Evolutionary conservation across 2,888 invertebrate genomes (phyloP), one percentile per base, ranked within the genome.

Genomic region (Patella pellucida): DNA sequence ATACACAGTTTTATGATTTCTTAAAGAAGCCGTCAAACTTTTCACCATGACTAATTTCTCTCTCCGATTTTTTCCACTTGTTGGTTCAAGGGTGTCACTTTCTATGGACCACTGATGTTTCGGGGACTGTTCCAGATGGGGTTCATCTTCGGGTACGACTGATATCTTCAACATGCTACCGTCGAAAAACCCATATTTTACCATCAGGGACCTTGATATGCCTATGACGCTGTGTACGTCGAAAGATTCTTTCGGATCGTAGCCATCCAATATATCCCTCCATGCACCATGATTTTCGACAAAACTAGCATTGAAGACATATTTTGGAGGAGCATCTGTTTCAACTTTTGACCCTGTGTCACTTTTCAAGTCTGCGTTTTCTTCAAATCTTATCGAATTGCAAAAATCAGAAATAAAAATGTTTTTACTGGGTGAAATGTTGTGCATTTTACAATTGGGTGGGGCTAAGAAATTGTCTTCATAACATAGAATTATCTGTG

Each of bases 171-270:
- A 81, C 76, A 85, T 80, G 68, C 85, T 86, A 62, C 87, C 85
- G 74, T 88, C 87, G 79, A 86, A 85, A 62, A 88, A 78, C 3
- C 86, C 85, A 77, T 84, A 79, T 56, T 84, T 82, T 27, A 83
- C 70, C 86, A 88, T 86, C 11, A 83, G 77, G 41, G 83, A 82
- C 68, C 84, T 81, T 0, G 87, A 83, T 83, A 88, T 84, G 31
- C 88, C 87, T 68, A 87, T 79, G 72, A 85, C 83, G 70, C 85
- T 85, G 62, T 85, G 78, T 9, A 85, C 81, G 76, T 87, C 88
- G 78, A 86, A 84, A 50, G 78, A 80, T 23, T 83, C 78, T 73
- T 81, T 77, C 73, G 82, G 82, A 71, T 83, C 79, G n/a, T 82
- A 79, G n/a, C 78, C 78, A 73, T 80, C 79, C 3, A 87, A 74